Conservation (phyloP, 2,113 vertebrate species). For the Nothoprocta perdicaria region DNA sequence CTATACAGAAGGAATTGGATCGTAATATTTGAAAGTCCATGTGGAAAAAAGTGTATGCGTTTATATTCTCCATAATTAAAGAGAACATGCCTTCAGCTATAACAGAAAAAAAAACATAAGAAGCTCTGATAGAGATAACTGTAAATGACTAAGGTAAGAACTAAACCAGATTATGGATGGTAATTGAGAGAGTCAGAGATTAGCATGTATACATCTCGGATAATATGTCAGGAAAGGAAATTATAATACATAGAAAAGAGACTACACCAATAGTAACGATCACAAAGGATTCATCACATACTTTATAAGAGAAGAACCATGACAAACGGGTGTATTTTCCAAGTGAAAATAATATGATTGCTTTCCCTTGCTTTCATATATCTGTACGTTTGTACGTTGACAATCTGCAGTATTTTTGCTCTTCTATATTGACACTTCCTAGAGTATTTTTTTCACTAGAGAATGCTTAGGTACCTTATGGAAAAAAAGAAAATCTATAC, state of each 20-base stretch:
- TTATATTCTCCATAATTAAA: neutral
- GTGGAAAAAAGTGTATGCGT: neutral
- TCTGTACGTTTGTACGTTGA: neutral
- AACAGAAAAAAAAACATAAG: neutral
- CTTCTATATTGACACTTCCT: neutral
- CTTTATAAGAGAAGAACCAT: neutral
- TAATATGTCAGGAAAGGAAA: neutral
- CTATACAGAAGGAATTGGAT: neutral
- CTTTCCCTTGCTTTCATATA: neutral
- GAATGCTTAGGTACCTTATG: neutral
- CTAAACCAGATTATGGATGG: neutral
- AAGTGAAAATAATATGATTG: neutral
- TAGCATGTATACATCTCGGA: neutral
- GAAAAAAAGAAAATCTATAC: neutral
- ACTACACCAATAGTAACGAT: neutral
- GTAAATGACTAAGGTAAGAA: neutral
- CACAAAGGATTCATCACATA: neutral
- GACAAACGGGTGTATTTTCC: neutral
- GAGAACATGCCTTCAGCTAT: neutral
- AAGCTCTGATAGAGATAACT: neutral
- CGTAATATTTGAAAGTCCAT: neutral
- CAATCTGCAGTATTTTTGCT: neutral
- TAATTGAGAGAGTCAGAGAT: neutral
- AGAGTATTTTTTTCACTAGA: neutral
- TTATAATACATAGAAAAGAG: neutral